Percentiles rank a stretch among this genome's conserved stretches.
phyloP scores from a whole-genome alignment of 2,888 invertebrate genomes.

The Microctonus brassicae region DNA sequence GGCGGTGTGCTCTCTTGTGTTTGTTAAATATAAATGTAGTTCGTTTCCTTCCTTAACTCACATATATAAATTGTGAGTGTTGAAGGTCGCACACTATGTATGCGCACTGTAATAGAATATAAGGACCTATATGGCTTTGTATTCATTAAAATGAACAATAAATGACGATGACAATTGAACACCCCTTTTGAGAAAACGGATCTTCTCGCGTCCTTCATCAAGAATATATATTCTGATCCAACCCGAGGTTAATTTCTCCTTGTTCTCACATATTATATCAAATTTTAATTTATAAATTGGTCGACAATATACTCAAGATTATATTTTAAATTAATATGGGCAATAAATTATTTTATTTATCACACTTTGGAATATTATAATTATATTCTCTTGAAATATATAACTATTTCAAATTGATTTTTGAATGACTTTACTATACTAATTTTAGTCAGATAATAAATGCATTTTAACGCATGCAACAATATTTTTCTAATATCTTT shows the following conservation, averaged over 20 bases:
- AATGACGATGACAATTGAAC: conserved; percentile 44
- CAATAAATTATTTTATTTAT: neutral
- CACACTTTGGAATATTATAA: neutral
- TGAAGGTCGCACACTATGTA: conserved; percentile 45
- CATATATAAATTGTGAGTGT: neutral
- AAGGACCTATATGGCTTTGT: conserved; percentile 48
- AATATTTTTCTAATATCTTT: neutral
- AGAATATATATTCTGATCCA: neutral
- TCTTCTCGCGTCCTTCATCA: conserved; percentile 15
- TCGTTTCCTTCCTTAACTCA: neutral
- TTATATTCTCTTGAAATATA: too few species aligned
- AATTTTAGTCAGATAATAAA: neutral
- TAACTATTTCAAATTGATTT: neutral
- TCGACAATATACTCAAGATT: neutral
- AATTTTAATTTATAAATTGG: too few species aligned
- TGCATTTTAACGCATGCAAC: neutral
- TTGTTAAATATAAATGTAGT: neutral
- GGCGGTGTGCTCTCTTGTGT: neutral
- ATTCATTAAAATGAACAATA: conserved; percentile 51
- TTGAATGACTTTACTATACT: neutral
- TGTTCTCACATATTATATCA: too few species aligned
- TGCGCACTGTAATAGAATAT: too few species aligned
- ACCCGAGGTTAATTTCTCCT: too few species aligned
- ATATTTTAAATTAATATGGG: neutral
- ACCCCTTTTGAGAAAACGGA: conserved; percentile 6